Base-by-base conservation (phyloP, 2,113 vertebrate species). In the Tychaedon coryphoeus region DNA sequence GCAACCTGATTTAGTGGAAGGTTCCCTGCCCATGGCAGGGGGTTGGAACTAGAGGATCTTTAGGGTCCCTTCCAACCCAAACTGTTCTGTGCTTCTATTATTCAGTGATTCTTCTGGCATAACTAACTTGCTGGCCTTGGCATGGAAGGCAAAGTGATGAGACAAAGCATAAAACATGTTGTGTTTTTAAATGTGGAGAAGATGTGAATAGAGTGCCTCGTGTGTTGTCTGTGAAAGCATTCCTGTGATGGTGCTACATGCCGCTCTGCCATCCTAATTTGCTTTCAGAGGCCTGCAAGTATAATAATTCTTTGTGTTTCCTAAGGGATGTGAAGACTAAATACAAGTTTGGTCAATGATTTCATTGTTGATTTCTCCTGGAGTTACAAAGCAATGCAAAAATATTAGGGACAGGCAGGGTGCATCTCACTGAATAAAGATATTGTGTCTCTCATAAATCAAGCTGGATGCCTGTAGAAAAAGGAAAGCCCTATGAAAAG, bases 231-330 rank as follows among this genome's bases (percentile, higher is more conserved):
- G 73, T 74, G 69, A 95, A 84, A 93, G 56, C 92, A 51, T 96
- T 95, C 79, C 87, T 95, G 57, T 20, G 47, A 72, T 81, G 84
- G 90, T 93, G 95, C 80, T 91, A 48, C 95, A 90, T 76, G 84
- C 89, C 0, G 9, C 95, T 90, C 89, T 94, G 91, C 90, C 75
- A 50, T 92, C 93, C 87, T 83, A 67, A 95, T 96, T 96, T 97
- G 93, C 93, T 92, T 87, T 91, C 70, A 77, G 54, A 76, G 51
- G 73, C 43, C 67, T 53, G 40, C 90, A 70, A 77, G 56, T 53
- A 91, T 89, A 96, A 93, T 96, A n/a, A 78, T 94, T 86, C 94
- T 95, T 96, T 96, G 95, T 97, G 65, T 91, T 95, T 90, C 71
- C 79, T 84, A 76, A 87, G 70, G 82, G 87, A 88, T 75, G 48